phyloP scores from a whole-genome alignment of 2,797 vertebrate genomes.

The Cirrhinus molitorella region DNA sequence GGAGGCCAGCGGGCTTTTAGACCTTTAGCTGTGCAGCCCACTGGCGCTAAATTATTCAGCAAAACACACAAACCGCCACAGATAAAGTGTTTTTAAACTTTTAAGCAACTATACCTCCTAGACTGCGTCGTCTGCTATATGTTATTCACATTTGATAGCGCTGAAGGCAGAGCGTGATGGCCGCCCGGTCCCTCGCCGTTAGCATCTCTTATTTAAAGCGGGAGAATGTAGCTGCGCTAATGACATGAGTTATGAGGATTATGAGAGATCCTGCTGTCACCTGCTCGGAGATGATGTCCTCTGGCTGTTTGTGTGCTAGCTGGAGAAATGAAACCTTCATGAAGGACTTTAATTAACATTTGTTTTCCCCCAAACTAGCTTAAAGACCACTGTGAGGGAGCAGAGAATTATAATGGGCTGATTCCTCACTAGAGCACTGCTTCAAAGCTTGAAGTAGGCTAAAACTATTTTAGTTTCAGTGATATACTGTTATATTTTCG shows the following conservation, averaged over 20 bases:
- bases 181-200: not conserved
- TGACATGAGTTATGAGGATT: conserved; percentile 20
- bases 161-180: not conserved
- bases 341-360: conserved; percentile 60
- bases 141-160: not conserved
- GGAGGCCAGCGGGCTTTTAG: conserved; percentile 27
- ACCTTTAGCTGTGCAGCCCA: not conserved
- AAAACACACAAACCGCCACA: conserved; percentile 19
- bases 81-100: conserved; percentile 20
- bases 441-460: not conserved
- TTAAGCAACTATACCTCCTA: conserved; percentile 6
- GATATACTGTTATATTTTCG: not conserved
- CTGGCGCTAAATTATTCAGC: conserved; percentile 37
- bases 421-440: not conserved
- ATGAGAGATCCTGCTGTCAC: conserved; percentile 4
- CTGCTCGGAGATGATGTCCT: not conserved
- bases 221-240: conserved; percentile 6
- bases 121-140: not conserved
- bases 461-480: not conserved
- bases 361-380: conserved; percentile 61
- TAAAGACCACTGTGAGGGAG: conserved; percentile 56
- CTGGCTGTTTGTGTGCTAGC: conserved; percentile 19
- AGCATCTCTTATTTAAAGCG: not conserved
- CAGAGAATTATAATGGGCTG: not conserved
- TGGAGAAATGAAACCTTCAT: conserved; percentile 63